Conservation (phyloP, 35 echinoderm and acorn worm genomes). For the Antedon bifida region DNA sequence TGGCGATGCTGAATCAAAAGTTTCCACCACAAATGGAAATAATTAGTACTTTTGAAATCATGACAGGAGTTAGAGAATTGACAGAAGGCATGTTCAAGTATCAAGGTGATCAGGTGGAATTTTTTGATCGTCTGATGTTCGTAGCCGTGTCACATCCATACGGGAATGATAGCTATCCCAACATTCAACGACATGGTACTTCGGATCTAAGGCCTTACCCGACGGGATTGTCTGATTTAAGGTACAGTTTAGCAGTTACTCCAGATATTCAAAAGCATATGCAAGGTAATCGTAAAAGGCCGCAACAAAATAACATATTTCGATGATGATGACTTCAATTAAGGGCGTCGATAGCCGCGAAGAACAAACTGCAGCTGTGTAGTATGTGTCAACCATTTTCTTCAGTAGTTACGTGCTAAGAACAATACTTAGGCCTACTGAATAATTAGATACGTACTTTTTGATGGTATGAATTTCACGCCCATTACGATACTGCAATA, state of each 20-base stretch:
- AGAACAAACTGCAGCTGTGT: too few relatives aligned
- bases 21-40: slow-evolving; percentile 94
- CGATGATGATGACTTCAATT: not conserved
- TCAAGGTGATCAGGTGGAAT: slow-evolving; percentile 85
- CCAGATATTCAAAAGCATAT: slow-evolving; percentile 71
- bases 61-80: slow-evolving; percentile 64
- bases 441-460: too few relatives aligned
- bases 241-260: slow-evolving; percentile 68
- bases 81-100: slow-evolving; percentile 98
- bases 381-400: too few relatives aligned
- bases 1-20: slow-evolving; percentile 73
- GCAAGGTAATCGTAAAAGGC: slow-evolving; percentile 16
- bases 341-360: too few relatives aligned
- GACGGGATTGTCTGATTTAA: slow-evolving; percentile 54
- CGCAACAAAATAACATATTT: slow-evolving; percentile 22
- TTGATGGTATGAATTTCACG: too few relatives aligned
- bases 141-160: slow-evolving; percentile 69
- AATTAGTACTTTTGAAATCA: slow-evolving; percentile 50
- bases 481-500: too few relatives aligned
- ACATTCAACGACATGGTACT: slow-evolving; percentile 69
- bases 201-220: slow-evolving; percentile 55
- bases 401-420: too few relatives aligned
- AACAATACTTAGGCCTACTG: too few relatives aligned
- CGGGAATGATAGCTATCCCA: slow-evolving; percentile 68
- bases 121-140: slow-evolving; percentile 81